Evolutionary conservation across 2,888 invertebrate species (phyloP), one percentile per base, ranked within the genome.

Genomic region (Hirtodrosophila duncani): DNA sequence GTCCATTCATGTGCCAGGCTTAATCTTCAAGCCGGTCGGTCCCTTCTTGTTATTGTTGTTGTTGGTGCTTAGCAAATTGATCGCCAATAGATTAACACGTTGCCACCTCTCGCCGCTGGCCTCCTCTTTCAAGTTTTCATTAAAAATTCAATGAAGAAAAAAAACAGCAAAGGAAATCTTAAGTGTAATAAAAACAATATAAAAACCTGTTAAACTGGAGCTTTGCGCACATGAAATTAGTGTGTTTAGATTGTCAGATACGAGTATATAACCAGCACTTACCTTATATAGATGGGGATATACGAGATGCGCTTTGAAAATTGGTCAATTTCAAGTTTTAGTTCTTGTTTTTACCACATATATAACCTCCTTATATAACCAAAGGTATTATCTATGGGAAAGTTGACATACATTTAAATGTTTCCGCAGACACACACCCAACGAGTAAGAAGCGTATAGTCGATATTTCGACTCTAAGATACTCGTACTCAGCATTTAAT

Each of bases 41-140:
- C 36, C 27, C 33, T 37, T 45, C 44, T 9, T 38, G 11, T 62
- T 31, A 14, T 27, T 29, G 24, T 55, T 53, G 43, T 34, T 57
- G 20, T 39, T 43, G 43, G 20, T n/a, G 39, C 42, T 50, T 62
- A 63, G 56, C 61, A 78, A 70, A 65, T 70, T 53, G 63, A 72
- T 65, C 45, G 36, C 42, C 33, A 53, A 55, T 38, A 63, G 64
- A 70, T 70, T 70, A 67, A 67, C 62, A 75, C 71, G 34, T 66
- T 61, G 52, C 55, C 51, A 42, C 31, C 31, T 13, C 8, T 26
- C 41, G 38, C 39, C 41, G 33, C 42, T 17, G n/a, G n/a, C n/a
- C n/a, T n/a, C n/a, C n/a, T n/a, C n/a, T 30, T 59, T 27, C 43
- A 38, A 8, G 51, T 57, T 65, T 65, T 66, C 21, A 34, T 16